phyloP scores from a whole-genome alignment of 2,888 invertebrate genomes.

The Formica aserva region DNA sequence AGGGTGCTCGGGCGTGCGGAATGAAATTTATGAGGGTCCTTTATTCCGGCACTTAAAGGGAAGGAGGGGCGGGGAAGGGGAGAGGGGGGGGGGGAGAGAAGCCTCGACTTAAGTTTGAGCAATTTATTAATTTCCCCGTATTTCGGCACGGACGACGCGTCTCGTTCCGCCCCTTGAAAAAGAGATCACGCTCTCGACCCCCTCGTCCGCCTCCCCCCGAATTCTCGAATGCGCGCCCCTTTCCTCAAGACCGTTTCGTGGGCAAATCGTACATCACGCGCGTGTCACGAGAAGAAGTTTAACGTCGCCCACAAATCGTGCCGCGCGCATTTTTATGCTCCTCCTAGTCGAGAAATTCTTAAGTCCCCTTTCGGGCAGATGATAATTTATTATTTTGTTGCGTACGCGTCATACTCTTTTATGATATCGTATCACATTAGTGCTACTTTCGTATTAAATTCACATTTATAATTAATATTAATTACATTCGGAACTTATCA shows the following conservation, averaged over 20 bases:
- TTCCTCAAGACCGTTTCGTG: not conserved
- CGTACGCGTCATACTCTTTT: conserved; percentile 27
- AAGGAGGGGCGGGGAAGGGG: not conserved
- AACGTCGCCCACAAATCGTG: conserved; percentile 53
- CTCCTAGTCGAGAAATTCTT: conserved; percentile 41
- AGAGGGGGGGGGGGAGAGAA: not conserved
- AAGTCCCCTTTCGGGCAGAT: conserved; percentile 37
- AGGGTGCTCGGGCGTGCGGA: conserved; percentile 74
- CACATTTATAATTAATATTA: conserved; percentile 29
- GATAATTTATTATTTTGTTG: conserved; percentile 53
- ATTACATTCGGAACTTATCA: conserved; percentile 16
- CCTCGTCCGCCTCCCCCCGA: not conserved
- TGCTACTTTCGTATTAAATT: not conserved
- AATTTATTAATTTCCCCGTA: conserved; percentile 84
- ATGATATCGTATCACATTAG: conserved; percentile 8
- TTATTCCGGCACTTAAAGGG: conserved; percentile 81
- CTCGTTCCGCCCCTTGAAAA: conserved; percentile 60
- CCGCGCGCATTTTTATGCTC: conserved; percentile 41
- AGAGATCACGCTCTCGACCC: conserved; percentile 62
- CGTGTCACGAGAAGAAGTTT: conserved; percentile 50
- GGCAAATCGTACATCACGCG: conserved; percentile 46
- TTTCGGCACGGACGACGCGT: conserved; percentile 73
- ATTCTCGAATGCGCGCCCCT: conserved; percentile 10
- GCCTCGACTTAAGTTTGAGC: conserved; percentile 81
- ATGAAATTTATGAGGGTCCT: conserved; percentile 83